Evolutionary conservation across 2,113 vertebrate species (phyloP).

Genomic region (Callocephalon fimbriatum): DNA sequence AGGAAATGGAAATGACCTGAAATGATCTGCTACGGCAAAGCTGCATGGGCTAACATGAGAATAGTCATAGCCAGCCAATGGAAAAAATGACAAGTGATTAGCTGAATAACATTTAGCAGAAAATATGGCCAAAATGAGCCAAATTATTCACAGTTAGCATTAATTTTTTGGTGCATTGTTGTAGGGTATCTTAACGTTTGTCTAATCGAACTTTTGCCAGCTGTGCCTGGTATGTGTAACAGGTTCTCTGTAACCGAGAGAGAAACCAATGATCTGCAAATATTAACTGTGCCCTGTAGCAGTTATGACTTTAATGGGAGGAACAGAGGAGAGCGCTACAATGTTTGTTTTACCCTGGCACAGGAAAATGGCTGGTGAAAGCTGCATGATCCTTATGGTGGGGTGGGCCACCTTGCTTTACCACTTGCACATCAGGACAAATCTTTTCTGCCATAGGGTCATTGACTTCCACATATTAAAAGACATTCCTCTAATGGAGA

Average conservation of each 20-base stretch:
- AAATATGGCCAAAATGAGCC: not conserved
- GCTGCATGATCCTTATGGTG: not conserved
- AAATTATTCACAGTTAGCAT: not conserved
- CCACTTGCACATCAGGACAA: not conserved
- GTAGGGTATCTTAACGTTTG: not conserved
- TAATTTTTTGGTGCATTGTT: not conserved
- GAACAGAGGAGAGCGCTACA: not conserved
- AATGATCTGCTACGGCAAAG: not conserved
- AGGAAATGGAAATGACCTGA: not conserved
- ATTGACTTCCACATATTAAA: not conserved
- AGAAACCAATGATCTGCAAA: not conserved
- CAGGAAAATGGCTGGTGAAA: not conserved
- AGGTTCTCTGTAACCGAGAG: not conserved
- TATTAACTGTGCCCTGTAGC: not conserved
- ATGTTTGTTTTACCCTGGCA: constrained; percentile 10
- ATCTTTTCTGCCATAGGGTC: not conserved
- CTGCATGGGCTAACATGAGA: not conserved
- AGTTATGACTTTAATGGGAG: not conserved
- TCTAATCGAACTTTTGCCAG: not conserved
- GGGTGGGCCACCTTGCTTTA: not conserved
- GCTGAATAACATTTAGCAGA: not conserved
- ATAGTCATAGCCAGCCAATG: not conserved
- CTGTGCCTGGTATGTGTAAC: not conserved
- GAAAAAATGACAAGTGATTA: not conserved
- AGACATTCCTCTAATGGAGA: not conserved